Evolutionary conservation across 1,140 invertebrate species (phyloP).

Genomic region (Protaetia brevitarsis): DNA sequence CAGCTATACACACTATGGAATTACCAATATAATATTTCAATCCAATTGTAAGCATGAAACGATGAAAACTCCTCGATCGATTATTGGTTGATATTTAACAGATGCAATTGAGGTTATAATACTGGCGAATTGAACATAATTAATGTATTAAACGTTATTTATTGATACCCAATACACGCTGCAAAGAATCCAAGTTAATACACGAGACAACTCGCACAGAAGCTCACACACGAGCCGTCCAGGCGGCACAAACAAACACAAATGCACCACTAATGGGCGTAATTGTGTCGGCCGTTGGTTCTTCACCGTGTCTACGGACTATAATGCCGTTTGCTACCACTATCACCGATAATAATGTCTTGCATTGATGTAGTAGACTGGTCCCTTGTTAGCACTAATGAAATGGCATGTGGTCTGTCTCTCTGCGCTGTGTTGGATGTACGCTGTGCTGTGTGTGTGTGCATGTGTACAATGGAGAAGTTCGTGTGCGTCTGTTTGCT

Average conservation of each 20-base stretch:
- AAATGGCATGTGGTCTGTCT: constrained; percentile 40
- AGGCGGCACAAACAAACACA: neutral
- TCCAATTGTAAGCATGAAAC: too few relatives aligned
- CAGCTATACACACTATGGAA: too few relatives aligned
- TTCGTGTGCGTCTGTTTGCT: constrained; percentile 28
- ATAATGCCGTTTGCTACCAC: neutral
- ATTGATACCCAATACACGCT: too few relatives aligned
- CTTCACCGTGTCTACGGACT: constrained; percentile 1
- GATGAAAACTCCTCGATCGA: too few relatives aligned
- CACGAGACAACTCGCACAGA: neutral
- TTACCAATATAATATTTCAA: too few relatives aligned
- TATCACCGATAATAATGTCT: constrained; percentile 25
- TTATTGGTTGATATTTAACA: too few relatives aligned
- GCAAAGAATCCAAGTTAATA: neutral
- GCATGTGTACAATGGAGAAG: too few relatives aligned
- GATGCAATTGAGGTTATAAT: too few relatives aligned
- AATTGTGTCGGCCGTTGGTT: constrained; percentile 5
- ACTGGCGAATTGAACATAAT: too few relatives aligned
- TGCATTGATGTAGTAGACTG: constrained; percentile 26
- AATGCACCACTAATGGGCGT: constrained; percentile 14
- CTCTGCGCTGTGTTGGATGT: constrained; percentile 23
- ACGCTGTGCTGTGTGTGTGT: neutral
- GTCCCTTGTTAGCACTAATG: constrained; percentile 42
- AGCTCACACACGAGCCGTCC: neutral
- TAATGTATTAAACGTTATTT: too few relatives aligned